Evolutionary conservation across 2,888 invertebrate species (phyloP), one percentile per base, ranked within the genome.

Genomic region (Diplazon laetatorius): DNA sequence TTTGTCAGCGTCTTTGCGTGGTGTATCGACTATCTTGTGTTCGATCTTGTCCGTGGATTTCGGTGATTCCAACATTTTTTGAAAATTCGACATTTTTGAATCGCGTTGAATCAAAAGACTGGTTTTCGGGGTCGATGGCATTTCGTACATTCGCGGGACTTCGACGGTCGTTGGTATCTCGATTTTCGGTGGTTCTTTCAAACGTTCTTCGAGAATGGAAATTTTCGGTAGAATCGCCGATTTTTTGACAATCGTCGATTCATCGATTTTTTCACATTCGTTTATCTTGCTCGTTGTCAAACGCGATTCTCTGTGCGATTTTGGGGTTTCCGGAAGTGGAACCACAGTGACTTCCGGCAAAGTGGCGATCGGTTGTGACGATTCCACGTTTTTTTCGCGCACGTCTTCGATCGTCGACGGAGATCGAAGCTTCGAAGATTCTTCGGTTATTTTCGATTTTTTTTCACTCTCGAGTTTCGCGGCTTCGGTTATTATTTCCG

Each of bases 401-500:
- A 30, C 18, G 14, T 66, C 70, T 16, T 18, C 66, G 52, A 39
- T 46, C 42, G 4, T 50, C 16, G 22, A 50, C 35, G 9, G 79
- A 8, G 78, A 66, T 37, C 72, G 35, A 5, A 74, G 73, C 70
- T 85, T 84, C n/a, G n/a, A n/a, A 30, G 83, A 74, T 25, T 87
- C 82, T 52, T 86, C 84, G 1, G 83, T 80, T 2, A 88, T 66
- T 75, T 85, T 83, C 18, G 82, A 81, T 69, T 89, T 88, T 1
- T 81, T 82, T 35, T 90, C 90, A 37, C 82, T 89, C 70, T 91
- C 90, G 22, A 91, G 80, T 79, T 90, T 90, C 6, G 86, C 88
- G 5, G 90, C 90, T 71, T 90, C 90, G n/a, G 88, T 88, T 59
- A 90, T 90, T 10, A 91, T 90, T 74, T 90, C 90, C n/a, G 90